These are phyloP conservation scores for Criorhina ranunculi DNA, from an alignment of 2,888 invertebrate genomes.

Conservation along the genomic window DNA sequence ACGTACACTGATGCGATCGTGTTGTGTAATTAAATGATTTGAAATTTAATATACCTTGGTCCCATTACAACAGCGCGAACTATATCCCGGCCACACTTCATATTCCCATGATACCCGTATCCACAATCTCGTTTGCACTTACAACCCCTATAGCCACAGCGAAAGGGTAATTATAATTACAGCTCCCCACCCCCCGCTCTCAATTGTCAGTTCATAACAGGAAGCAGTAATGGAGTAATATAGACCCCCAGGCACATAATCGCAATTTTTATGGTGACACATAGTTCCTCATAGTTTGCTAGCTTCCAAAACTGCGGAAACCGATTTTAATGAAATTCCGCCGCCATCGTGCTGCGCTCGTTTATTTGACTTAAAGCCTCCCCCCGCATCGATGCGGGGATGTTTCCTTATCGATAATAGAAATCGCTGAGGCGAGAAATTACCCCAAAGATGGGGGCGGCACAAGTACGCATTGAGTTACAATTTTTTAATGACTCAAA, in stretches of 20 bases:
- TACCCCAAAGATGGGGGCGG: background rate
- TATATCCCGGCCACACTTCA: background rate
- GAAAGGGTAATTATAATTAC: slow-evolving; percentile 2
- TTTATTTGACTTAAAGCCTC: background rate
- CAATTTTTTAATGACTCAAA: background rate
- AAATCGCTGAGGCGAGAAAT: background rate
- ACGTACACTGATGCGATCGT: too few species aligned
- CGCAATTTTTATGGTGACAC: slow-evolving; percentile 16
- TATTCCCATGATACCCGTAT: background rate
- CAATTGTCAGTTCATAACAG: slow-evolving; percentile 1
- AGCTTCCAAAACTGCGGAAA: background rate
- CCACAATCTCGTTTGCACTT: background rate
- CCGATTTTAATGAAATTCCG: slow-evolving; percentile 2
- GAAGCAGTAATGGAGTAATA: slow-evolving; percentile 16
- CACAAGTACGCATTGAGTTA: background rate
- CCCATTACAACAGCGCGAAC: too few species aligned
- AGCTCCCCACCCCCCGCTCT: background rate
- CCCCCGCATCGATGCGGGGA: background rate
- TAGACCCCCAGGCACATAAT: slow-evolving; percentile 7
- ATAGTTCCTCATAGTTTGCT: background rate
- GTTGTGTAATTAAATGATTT: too few species aligned
- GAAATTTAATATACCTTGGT: too few species aligned
- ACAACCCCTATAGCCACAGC: background rate
- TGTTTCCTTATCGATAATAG: background rate
- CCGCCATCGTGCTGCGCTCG: background rate